Evolutionary conservation across 1,140 invertebrate species (phyloP).

Genomic region (Ditylenchus dipsaci): DNA sequence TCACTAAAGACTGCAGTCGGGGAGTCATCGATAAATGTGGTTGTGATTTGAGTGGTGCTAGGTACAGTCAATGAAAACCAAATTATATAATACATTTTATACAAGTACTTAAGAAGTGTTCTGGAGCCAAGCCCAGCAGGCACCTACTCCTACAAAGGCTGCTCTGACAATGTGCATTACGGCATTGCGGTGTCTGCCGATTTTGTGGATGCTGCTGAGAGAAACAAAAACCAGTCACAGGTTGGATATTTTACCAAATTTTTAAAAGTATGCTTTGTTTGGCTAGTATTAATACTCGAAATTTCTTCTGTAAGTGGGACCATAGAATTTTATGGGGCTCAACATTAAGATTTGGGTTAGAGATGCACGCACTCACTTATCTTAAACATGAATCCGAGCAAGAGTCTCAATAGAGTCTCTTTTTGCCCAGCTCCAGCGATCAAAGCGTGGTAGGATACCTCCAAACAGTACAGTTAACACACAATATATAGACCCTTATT

Average conservation of each 20-base stretch:
- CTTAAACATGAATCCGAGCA: too few species aligned
- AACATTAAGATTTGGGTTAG: too few species aligned
- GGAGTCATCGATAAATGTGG: slow-evolving; percentile 84
- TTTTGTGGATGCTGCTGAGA: slow-evolving; percentile 65
- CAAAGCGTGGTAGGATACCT: too few species aligned
- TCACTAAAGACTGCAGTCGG: slow-evolving; percentile 86
- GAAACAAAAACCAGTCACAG: slow-evolving; percentile 54
- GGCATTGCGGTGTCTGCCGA: slow-evolving; percentile 39
- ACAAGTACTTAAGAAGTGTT: background rate
- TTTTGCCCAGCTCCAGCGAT: too few species aligned
- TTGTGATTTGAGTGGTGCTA: slow-evolving; percentile 39
- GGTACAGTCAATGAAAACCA: slow-evolving; percentile 2
- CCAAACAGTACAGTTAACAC: too few species aligned
- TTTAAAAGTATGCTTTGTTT: too few species aligned
- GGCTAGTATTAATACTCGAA: too few species aligned
- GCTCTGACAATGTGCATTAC: slow-evolving; percentile 66
- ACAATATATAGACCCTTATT: too few species aligned
- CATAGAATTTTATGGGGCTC: too few species aligned
- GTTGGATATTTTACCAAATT: background rate
- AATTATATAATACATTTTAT: background rate
- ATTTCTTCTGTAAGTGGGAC: too few species aligned
- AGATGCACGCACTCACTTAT: too few species aligned
- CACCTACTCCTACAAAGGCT: slow-evolving; percentile 39
- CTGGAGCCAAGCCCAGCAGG: slow-evolving; percentile 14
- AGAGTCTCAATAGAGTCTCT: too few species aligned